Evolutionary conservation across 2,113 vertebrate genomes (phyloP).

Genomic region (Bagarius yarrelli): DNA sequence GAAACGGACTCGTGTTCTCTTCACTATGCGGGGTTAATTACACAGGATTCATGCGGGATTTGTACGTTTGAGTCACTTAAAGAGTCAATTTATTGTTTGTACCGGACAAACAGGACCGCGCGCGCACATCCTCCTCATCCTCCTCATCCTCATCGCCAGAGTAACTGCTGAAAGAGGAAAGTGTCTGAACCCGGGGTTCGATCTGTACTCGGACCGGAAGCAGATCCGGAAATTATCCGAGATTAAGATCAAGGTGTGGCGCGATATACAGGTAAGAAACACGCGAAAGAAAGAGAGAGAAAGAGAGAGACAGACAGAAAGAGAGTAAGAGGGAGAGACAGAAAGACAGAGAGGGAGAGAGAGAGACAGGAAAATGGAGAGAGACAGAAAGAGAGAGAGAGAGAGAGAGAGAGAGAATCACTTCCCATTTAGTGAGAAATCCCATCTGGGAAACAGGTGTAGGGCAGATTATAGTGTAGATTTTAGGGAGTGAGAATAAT

Average conservation of each 20-base stretch:
- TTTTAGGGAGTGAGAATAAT: slow-evolving; percentile 46
- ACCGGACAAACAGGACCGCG: neutral
- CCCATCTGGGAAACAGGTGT: neutral
- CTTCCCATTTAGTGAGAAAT: neutral
- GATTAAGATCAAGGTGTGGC: neutral
- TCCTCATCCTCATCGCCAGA: neutral
- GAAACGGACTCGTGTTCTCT: neutral
- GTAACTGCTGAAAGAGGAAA: neutral
- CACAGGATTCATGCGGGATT: neutral
- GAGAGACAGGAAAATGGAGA: no score
- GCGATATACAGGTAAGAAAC: slow-evolving; percentile 12
- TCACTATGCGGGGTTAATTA: neutral
- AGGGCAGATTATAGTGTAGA: slow-evolving; percentile 25
- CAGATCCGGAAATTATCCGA: neutral
- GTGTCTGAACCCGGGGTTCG: neutral
- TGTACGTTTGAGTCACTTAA: neutral
- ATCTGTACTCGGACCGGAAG: neutral
- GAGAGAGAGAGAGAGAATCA: neutral
- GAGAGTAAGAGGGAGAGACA: no score
- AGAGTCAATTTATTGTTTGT: neutral
- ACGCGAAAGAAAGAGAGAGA: no score
- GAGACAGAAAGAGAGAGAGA: no score
- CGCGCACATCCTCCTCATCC: neutral
- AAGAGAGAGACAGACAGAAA: no score
- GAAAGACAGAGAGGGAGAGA: no score